Evolutionary conservation across 2,888 invertebrate species (phyloP), one percentile per base, ranked within the genome.

Genomic region (Pyrocoelia pectoralis): DNA sequence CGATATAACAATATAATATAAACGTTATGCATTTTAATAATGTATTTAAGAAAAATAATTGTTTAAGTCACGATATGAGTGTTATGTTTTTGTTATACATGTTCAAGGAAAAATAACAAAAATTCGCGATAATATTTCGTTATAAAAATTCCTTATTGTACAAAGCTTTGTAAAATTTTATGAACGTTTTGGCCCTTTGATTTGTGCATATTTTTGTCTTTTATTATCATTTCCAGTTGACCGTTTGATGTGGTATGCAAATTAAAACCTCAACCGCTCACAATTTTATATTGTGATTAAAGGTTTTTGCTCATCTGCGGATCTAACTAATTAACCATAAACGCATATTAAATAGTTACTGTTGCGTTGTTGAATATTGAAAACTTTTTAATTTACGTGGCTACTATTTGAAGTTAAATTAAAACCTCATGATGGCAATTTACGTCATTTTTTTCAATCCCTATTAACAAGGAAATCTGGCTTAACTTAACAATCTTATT

Each of bases 1-100:
- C 33, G n/a, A 33, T 4, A 33, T 33, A 4, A 33, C 33, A 33
- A 33, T 33, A n/a, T 33, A 33, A n/a, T 33, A n/a, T n/a, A 2
- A 33, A 33, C 33, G n/a, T 33, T 33, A n/a, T 33, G 33, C 33
- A 33, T 33, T 33, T 33, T 33, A 33, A 33, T 33, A 33, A 33
- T 33, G 33, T n/a, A n/a, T 33, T 33, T 33, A 33, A 33, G 10
- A 33, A n/a, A n/a, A 33, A 33, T 33, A 33, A 33, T 33, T 33
- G 33, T 8, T 33, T n/a, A 33, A 33, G 33, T 33, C 33, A 33
- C 33, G 33, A n/a, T n/a, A 33, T 5, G 6, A 24, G 6, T 24
- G 6, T 24, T 5, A 24, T 24, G 6, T 24, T 3, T 24, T 24
- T 24, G 24, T 24, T 24, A 24, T 24, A 24, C 6, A 24, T 24